phyloP scores from a whole-genome alignment of 2,797 vertebrate species.

The Heliangelus exortis region DNA sequence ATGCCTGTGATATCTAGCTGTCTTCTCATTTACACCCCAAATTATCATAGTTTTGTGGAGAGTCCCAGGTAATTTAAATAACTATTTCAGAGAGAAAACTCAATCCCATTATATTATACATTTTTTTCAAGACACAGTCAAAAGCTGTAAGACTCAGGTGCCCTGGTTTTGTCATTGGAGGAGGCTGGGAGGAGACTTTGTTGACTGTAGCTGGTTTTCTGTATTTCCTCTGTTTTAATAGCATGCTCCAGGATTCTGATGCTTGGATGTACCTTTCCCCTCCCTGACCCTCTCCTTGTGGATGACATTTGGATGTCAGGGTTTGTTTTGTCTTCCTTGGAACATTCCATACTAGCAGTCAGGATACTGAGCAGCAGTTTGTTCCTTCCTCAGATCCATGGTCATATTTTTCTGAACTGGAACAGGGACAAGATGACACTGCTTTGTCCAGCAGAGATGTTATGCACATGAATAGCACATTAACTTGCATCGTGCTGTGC shows the following conservation, averaged over 20 bases:
- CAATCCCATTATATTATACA: not conserved
- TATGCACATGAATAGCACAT: not conserved
- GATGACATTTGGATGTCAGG: not conserved
- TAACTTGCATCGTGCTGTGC: not conserved
- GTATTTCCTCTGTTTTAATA: not conserved
- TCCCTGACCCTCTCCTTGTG: not conserved
- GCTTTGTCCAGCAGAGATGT: not conserved
- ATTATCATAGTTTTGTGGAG: not conserved
- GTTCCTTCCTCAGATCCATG: not conserved
- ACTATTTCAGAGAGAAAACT: not conserved
- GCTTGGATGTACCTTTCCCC: not conserved
- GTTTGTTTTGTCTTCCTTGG: not conserved
- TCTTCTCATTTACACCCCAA: not conserved
- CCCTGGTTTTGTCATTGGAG: not conserved
- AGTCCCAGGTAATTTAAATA: not conserved
- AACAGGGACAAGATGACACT: not conserved
- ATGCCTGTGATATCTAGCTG: not conserved
- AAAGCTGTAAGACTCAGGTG: not conserved
- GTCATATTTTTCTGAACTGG: not conserved
- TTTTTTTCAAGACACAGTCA: not conserved
- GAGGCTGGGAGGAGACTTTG: not conserved
- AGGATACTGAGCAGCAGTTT: not conserved
- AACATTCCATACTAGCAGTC: not conserved
- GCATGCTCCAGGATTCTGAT: not conserved
- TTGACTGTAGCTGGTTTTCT: not conserved